A percentile compares a stretch with the other conserved stretches of the same genome.
Evolutionary conservation across 2,888 invertebrate species (phyloP).

Genomic region (Apamea crenata): DNA sequence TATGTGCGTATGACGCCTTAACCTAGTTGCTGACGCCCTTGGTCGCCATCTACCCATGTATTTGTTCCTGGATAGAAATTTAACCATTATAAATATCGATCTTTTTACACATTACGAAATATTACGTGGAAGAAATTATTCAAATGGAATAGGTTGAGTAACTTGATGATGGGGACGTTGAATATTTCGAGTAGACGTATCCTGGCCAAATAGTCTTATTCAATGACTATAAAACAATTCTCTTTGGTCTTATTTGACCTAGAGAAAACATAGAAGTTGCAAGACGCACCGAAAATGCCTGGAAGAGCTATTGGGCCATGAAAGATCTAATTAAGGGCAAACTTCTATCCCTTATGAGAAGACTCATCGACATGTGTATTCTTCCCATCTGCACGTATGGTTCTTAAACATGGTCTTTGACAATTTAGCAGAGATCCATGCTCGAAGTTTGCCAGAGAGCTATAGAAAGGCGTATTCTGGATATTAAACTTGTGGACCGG

Average conservation of each 20-base stretch:
- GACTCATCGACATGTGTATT: neutral
- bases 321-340: neutral
- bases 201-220: neutral
- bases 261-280: neutral
- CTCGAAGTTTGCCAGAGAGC: neutral
- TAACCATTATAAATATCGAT: conserved; percentile 16
- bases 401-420: no score
- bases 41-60: conserved; percentile 77
- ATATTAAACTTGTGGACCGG: neutral
- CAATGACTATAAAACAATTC: no score
- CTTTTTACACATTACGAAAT: neutral
- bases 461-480: neutral
- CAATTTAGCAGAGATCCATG: no score
- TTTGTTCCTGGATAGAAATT: conserved; percentile 73
- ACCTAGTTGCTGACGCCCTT: conserved; percentile 83
- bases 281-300: neutral
- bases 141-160: neutral
- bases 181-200: neutral
- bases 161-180: neutral
- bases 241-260: neutral
- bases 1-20: conserved; percentile 79
- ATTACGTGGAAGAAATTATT: neutral
- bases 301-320: neutral
- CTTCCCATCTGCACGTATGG: neutral
- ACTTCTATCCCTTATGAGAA: no score